phyloP scores from a whole-genome alignment of 1,140 invertebrate genomes.

The Antheraea mylitta region DNA sequence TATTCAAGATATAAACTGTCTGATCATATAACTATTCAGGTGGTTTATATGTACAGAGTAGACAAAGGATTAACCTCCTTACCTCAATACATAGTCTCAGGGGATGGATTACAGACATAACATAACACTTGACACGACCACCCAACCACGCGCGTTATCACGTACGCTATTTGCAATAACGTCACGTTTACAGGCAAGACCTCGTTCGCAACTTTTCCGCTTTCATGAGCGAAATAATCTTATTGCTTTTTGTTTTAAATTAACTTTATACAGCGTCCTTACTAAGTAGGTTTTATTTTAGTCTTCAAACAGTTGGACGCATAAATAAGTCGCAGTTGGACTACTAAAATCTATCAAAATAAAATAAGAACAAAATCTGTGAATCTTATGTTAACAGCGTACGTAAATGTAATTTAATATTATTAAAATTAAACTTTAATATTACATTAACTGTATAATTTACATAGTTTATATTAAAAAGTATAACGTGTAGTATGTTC shows the following conservation, averaged over 20 bases:
- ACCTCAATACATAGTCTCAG: slow-evolving; percentile 27
- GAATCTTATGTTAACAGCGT: background rate
- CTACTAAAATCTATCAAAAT: background rate
- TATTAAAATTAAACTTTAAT: too few relatives aligned
- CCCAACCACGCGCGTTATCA: slow-evolving; percentile 28
- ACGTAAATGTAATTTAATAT: too few relatives aligned
- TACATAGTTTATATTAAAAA: too few relatives aligned
- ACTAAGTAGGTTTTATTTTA: slow-evolving; percentile 11
- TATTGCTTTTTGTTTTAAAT: background rate
- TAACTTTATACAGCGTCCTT: background rate
- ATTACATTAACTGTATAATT: too few relatives aligned
- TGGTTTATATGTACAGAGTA: background rate
- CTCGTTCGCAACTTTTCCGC: slow-evolving; percentile 41
- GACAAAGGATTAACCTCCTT: slow-evolving; percentile 17
- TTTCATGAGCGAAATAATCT: slow-evolving; percentile 38
- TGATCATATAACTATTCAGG: background rate
- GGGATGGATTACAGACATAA: slow-evolving; percentile 36
- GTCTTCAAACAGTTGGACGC: background rate
- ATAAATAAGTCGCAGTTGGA: background rate
- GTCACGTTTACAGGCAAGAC: slow-evolving; percentile 40
- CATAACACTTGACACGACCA: slow-evolving; percentile 19
- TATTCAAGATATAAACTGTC: too few relatives aligned
- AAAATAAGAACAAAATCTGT: background rate
- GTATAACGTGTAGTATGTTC: too few relatives aligned
- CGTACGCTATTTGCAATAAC: slow-evolving; percentile 46